phyloP scores from a whole-genome alignment of 2,113 vertebrate species.

The Stigmatopora argus region DNA sequence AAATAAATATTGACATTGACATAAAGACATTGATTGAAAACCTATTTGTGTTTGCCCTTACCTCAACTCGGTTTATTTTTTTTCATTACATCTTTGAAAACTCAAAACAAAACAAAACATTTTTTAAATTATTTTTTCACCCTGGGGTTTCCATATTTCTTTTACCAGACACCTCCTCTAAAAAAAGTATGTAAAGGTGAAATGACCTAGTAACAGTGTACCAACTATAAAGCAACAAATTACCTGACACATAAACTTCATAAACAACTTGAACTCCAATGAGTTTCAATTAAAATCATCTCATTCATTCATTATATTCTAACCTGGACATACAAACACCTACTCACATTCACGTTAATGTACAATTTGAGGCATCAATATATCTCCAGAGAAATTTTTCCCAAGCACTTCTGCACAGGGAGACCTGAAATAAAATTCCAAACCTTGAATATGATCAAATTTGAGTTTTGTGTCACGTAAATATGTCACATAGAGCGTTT shows the following conservation, averaged over 20 bases:
- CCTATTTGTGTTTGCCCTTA: background rate
- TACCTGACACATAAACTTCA: background rate
- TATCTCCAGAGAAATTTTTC: background rate
- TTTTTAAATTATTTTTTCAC: background rate
- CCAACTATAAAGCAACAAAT: background rate
- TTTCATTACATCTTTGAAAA: no score
- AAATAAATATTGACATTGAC: background rate
- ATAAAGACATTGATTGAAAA: background rate
- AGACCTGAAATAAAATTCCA: background rate
- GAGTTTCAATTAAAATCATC: no score
- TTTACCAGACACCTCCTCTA: background rate
- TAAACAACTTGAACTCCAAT: no score
- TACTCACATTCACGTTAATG: background rate
- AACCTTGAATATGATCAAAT: slow-evolving; percentile 1
- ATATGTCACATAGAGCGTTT: background rate
- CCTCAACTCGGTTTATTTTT: background rate
- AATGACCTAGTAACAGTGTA: background rate
- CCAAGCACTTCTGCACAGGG: background rate
- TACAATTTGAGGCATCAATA: background rate
- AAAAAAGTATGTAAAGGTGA: background rate
- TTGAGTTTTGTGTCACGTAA: slow-evolving; percentile 2
- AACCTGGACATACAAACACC: background rate
- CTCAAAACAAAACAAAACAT: no score
- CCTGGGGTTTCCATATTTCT: background rate
- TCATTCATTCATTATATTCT: no score